These are phyloP conservation scores for Ctenodactylus gundi DNA, from an alignment of 2,113 vertebrate species.

Conservation along the genomic window DNA sequence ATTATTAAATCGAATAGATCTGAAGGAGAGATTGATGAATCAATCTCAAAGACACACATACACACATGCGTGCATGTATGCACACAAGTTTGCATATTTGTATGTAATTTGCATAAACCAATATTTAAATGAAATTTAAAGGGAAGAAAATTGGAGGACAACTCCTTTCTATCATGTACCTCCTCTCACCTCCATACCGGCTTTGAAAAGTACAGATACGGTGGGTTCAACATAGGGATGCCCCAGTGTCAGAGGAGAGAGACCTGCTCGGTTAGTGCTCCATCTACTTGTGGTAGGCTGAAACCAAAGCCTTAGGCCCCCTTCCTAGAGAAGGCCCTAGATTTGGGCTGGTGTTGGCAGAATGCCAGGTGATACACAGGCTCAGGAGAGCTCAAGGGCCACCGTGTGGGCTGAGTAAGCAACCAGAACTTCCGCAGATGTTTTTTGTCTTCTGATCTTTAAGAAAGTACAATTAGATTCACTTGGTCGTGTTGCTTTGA, in stretches of 20 bases:
- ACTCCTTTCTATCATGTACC: neutral
- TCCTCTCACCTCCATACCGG: neutral
- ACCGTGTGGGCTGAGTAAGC: neutral
- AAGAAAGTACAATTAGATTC: neutral
- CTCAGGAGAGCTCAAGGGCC: neutral
- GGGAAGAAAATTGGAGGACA: neutral
- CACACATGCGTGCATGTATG: neutral
- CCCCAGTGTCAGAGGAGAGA: neutral
- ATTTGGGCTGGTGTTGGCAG: neutral
- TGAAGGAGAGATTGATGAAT: neutral
- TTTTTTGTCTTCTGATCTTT: neutral
- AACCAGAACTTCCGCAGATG: neutral
- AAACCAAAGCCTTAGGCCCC: neutral
- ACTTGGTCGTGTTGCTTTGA: neutral
- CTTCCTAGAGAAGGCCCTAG: neutral
- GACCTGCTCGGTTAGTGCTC: neutral
- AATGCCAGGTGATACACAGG: neutral
- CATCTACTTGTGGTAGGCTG: neutral
- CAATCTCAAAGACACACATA: neutral
- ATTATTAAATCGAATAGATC: neutral
- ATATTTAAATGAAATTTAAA: slow-evolving; percentile 1
- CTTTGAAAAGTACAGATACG: neutral
- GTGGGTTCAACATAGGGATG: neutral
- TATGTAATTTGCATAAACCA: neutral
- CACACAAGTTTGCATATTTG: neutral